Evolutionary conservation across 2,888 invertebrate species (phyloP).

Genomic region (Eupithecia dodoneata): DNA sequence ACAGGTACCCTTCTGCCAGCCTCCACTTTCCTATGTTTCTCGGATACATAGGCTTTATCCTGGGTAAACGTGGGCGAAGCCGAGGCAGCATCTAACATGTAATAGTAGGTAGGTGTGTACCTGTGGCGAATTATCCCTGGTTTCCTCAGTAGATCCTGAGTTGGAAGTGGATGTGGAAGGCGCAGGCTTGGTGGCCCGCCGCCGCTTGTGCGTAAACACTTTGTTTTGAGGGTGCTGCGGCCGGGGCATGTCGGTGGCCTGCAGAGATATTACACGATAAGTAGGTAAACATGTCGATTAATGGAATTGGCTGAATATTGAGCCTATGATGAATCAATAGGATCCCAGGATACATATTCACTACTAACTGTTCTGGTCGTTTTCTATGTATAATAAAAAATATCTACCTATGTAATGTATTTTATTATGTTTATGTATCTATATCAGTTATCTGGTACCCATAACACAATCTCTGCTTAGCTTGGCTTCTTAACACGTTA

Average conservation of each 20-base stretch:
- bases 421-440: too few relatives aligned
- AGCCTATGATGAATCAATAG: not conserved
- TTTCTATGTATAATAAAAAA: too few relatives aligned
- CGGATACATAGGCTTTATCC: not conserved
- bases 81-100: not conserved
- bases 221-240: constrained; percentile 47
- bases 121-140: constrained; percentile 73
- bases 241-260: constrained; percentile 60
- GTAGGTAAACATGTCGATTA: not conserved
- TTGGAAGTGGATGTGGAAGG: constrained; percentile 42
- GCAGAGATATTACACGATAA: constrained; percentile 9
- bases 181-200: constrained; percentile 44
- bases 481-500: too few relatives aligned
- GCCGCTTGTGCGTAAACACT: constrained; percentile 45
- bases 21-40: too few relatives aligned
- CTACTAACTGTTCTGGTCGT: too few relatives aligned
- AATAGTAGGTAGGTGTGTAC: constrained; percentile 48
- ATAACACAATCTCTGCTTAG: too few relatives aligned
- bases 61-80: not conserved
- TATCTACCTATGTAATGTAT: too few relatives aligned
- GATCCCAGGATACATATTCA: not conserved
- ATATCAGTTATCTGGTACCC: too few relatives aligned
- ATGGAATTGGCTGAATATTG: not conserved
- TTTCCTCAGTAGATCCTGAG: constrained; percentile 71
- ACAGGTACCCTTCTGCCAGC: too few relatives aligned